Conservation (phyloP, 2,888 invertebrate species). For the Parascotia fuliginaria region DNA sequence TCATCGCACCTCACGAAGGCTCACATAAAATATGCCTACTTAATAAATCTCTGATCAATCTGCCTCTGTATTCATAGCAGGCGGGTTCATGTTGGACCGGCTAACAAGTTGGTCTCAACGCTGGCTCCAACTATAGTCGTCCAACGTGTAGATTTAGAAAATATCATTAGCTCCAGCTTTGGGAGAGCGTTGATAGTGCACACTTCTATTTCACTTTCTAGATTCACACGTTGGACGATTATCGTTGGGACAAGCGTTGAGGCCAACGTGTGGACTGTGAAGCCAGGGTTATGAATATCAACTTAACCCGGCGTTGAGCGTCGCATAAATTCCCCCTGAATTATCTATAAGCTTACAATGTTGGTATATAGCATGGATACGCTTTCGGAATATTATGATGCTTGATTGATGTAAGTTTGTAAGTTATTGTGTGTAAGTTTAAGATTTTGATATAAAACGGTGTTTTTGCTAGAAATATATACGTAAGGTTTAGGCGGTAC, state of each 20-base stretch:
- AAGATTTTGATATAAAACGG: not conserved
- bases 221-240: no score
- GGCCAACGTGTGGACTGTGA: no score
- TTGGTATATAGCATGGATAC: conserved; percentile 1
- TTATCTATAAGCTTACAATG: conserved; percentile 10
- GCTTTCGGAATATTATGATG: conserved; percentile 3
- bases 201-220: no score
- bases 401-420: not conserved
- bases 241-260: no score
- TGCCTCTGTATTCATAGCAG: conserved; percentile 26
- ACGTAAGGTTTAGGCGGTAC: no score
- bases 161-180: no score
- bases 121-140: no score
- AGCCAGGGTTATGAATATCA: conserved; percentile 46
- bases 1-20: not conserved
- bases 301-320: conserved; percentile 10
- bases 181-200: no score
- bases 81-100: conserved; percentile 14
- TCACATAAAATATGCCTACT: conserved; percentile 1
- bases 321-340: conserved; percentile 19
- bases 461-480: no score
- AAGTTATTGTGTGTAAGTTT: not conserved
- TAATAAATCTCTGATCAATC: conserved; percentile 29
- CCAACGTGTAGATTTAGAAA: no score
- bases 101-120: no score